Evolutionary conservation across 2,888 invertebrate species (phyloP).

Genomic region (Peribatodes rhomboidaria): DNA sequence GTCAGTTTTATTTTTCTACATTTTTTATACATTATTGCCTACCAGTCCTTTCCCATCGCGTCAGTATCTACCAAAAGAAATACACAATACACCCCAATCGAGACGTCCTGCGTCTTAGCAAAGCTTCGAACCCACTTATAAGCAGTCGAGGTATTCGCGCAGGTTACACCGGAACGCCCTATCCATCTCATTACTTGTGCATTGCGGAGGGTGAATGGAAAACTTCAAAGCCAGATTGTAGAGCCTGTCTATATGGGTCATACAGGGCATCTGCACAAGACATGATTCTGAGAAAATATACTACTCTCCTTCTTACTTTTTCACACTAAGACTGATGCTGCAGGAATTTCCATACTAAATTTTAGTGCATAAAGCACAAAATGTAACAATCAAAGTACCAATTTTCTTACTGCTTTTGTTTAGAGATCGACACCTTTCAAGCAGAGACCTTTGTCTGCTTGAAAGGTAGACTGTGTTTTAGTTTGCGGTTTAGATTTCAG

Average conservation of each 20-base stretch:
- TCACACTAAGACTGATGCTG: constrained; percentile 2
- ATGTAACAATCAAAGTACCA: not conserved
- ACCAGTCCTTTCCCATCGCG: too few relatives aligned
- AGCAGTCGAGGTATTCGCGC: not conserved
- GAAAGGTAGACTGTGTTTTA: constrained; percentile 58
- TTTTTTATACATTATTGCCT: too few relatives aligned
- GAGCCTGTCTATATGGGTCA: constrained; percentile 2
- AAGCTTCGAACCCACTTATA: too few relatives aligned
- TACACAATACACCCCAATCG: too few relatives aligned
- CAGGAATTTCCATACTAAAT: constrained; percentile 5
- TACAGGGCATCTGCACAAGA: constrained; percentile 3
- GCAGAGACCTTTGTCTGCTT: constrained; percentile 62
- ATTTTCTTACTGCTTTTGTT: constrained; percentile 1
- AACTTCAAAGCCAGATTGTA: constrained; percentile 9
- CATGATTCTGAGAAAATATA: constrained; percentile 2
- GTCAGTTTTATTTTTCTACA: too few relatives aligned
- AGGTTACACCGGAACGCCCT: not conserved
- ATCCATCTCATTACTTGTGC: constrained; percentile 20
- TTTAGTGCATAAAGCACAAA: not conserved
- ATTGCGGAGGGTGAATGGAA: constrained; percentile 16
- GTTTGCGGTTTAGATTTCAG: constrained; percentile 45
- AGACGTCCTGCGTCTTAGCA: too few relatives aligned
- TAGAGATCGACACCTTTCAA: constrained; percentile 38
- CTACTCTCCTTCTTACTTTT: constrained; percentile 21
- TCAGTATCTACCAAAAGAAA: too few relatives aligned